Base-by-base conservation (phyloP, 2,888 invertebrate genomes). In the Agrotis puta region DNA sequence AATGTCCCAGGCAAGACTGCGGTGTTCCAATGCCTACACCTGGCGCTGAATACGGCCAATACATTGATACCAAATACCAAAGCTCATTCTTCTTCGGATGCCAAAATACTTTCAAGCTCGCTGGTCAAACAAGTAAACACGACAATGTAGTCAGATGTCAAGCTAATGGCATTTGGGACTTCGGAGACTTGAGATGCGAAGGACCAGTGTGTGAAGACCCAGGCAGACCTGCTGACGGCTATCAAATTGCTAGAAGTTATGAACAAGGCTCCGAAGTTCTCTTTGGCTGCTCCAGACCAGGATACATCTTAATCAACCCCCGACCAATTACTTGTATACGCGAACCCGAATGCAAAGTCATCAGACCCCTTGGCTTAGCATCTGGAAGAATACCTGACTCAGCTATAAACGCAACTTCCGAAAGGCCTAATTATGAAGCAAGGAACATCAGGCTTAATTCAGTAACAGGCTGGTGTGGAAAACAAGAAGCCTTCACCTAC, bases 161-260 rank as follows among this genome's bases (percentile, higher is more conserved):
- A 94, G 98, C 98, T 1, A 99, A 99, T 88, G 98, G 99, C 3
- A 98, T 98, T 76, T 99, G 99, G 99, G 99, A 99, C 95, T 99
- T 99, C 91, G 99, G 99, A 43, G 99, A 99, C 90, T 96, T 99
- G 63, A 96, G 98, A 66, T 99, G 99, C 89, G 99, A 99, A 96
- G 99, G 99, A 24, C 99, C 99, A 4, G 99, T 99, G 2, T 99
- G 99, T 91, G 98, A 98, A 92, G 99, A 99, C 93, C 99, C 99
- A 0, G 99, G 99, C 1, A 97, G 98, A 87, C 99, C 99, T 0
- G 98, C 98, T 74, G 99, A 99, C 93, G 99, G 99, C 27, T 96
- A 97, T 80, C 99, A 99, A 95, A 94, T 98, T 51, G 97, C 99
- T 0, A 97, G 97, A 88, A 98, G 98, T 87, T 98, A 98, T 85